Conservation (phyloP, 2,113 vertebrate genomes). For the Crotalus tigris region DNA sequence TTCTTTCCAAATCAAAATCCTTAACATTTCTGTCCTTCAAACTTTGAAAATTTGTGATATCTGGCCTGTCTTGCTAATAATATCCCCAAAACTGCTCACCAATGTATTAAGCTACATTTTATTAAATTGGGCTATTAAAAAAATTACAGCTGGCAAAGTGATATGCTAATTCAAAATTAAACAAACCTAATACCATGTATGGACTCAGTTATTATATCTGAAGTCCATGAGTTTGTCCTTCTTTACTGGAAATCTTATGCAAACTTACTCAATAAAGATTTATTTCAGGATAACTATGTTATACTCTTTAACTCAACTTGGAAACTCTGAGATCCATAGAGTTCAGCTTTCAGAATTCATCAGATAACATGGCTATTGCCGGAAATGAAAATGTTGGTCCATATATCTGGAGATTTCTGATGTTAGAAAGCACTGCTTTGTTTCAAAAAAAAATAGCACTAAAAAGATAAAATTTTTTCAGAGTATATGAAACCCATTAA, state of each 20-base stretch:
- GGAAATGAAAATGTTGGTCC: neutral
- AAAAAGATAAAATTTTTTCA: neutral
- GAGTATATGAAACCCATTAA: neutral
- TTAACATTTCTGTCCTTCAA: neutral
- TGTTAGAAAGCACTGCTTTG: neutral
- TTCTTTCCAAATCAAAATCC: neutral
- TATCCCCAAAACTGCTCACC: neutral
- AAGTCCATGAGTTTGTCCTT: neutral
- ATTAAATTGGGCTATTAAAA: neutral
- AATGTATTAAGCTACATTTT: neutral
- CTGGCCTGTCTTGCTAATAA: neutral
- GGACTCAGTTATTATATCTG: neutral
- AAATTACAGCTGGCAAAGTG: neutral
- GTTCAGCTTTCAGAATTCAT: neutral
- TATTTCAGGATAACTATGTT: neutral
- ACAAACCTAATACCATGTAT: neutral
- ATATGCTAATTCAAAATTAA: neutral
- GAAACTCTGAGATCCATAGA: neutral
- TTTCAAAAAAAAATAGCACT: neutral
- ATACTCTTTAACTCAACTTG: neutral
- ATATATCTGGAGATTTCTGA: neutral
- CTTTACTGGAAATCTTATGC: neutral
- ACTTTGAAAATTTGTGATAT: neutral
- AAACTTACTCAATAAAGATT: neutral
- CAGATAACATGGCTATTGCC: neutral